Conservation (phyloP, 2,888 invertebrate species). For the Amaurobius ferox region DNA sequence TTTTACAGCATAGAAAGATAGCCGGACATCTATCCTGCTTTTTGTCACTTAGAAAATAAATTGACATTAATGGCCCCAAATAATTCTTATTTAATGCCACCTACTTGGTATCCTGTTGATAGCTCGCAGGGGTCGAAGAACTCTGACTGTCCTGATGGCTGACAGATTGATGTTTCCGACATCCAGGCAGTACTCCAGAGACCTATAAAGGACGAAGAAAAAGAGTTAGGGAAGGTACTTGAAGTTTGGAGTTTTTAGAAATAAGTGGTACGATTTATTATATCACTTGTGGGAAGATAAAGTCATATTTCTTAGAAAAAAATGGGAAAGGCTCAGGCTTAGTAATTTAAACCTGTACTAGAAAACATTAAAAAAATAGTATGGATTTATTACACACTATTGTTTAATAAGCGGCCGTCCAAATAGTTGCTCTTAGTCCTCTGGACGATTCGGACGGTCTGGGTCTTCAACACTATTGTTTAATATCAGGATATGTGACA, state of each 20-base stretch:
- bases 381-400: too few relatives aligned
- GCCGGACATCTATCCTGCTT: background rate
- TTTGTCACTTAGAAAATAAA: conserved; percentile 1
- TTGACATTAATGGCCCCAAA: background rate
- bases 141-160: conserved; percentile 97
- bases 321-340: too few relatives aligned
- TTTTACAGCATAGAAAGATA: too few relatives aligned
- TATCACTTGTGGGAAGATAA: background rate
- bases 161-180: conserved; percentile 98
- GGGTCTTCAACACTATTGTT: too few relatives aligned
- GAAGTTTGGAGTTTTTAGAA: background rate
- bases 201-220: conserved; percentile 79
- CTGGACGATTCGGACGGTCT: too few relatives aligned
- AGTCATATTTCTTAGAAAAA: background rate
- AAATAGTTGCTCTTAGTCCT: too few relatives aligned
- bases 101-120: conserved; percentile 99
- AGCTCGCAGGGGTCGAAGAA: conserved; percentile 95
- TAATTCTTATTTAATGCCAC: conserved; percentile 78
- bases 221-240: background rate
- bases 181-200: conserved; percentile 92
- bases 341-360: too few relatives aligned
- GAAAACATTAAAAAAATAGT: too few relatives aligned
- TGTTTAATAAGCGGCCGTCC: too few relatives aligned
- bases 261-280: background rate
- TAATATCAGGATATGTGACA: too few relatives aligned